These are phyloP conservation scores for Varanus komodoensis DNA, from an alignment of 2,113 vertebrate genomes.

Conservation along the genomic window DNA sequence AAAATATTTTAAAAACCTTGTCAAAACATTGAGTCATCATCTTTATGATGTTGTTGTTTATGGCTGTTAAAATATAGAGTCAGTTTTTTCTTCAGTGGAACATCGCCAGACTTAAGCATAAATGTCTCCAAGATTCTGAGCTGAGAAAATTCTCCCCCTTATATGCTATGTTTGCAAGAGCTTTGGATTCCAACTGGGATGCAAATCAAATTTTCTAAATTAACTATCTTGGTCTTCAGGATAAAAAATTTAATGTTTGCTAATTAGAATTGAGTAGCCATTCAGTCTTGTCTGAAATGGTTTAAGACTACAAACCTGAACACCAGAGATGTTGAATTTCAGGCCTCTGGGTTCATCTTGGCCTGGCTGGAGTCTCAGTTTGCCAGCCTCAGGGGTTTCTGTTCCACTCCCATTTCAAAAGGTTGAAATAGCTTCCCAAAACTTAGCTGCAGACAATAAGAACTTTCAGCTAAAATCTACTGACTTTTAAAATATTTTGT, in stretches of 20 bases:
- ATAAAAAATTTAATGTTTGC: background rate
- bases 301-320: background rate
- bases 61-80: constrained; percentile 54
- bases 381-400: no score
- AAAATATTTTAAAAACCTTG: constrained; percentile 49
- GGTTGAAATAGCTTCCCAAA: no score
- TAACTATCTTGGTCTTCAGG: background rate
- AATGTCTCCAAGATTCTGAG: constrained; percentile 45
- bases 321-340: no score
- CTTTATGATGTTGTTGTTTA: constrained; percentile 50
- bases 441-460: no score
- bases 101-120: constrained; percentile 51
- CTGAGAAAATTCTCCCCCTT: constrained; percentile 47
- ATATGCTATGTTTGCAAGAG: background rate
- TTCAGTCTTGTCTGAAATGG: background rate
- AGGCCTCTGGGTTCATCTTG: no score
- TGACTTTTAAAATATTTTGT: no score
- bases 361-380: no score
- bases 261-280: background rate
- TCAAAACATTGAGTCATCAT: constrained; percentile 59
- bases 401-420: no score
- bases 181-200: background rate
- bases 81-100: constrained; percentile 39
- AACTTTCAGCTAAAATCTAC: no score
- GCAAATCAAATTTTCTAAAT: background rate